These are phyloP conservation scores for Neosilurus hyrtlii DNA, from an alignment of 2,797 vertebrate genomes.

Conservation along the genomic window DNA sequence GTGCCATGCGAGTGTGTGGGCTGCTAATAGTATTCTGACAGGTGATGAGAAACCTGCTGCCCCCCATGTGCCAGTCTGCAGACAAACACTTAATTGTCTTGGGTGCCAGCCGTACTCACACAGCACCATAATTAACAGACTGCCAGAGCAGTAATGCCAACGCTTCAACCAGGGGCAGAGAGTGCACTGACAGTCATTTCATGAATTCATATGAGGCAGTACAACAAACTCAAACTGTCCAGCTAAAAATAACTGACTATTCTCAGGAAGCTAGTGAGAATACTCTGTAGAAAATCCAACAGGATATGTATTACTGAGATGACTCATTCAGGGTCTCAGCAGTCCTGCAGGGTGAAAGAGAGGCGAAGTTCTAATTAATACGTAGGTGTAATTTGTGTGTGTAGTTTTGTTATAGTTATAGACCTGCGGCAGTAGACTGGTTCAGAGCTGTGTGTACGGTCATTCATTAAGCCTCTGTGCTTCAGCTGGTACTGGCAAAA, in stretches of 20 bases:
- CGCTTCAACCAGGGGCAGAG: conserved; percentile 43
- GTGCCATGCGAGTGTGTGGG: conserved; percentile 36
- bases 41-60: conserved; percentile 47
- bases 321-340: conserved; percentile 22
- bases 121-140: conserved; percentile 48
- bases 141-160: conserved; percentile 34
- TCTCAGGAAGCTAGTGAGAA: conserved; percentile 11
- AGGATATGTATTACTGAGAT: conserved; percentile 18
- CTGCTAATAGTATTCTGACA: conserved; percentile 47
- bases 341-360: too few species aligned
- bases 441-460: conserved; percentile 11
- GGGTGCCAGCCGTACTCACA: conserved; percentile 39
- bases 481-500: conserved; percentile 23
- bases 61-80: conserved; percentile 38
- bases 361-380: conserved; percentile 15
- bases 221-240: conserved; percentile 30
- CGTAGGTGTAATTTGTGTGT: neutral
- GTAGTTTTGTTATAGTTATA: conserved; percentile 10
- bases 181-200: conserved; percentile 36
- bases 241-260: conserved; percentile 27
- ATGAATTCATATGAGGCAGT: conserved; percentile 10
- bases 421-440: conserved; percentile 26
- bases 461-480: conserved; percentile 38
- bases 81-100: conserved; percentile 50
- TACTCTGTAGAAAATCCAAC: conserved; percentile 26